Evolutionary conservation across 2,113 vertebrate species (phyloP), one percentile per base, ranked within the genome.

Genomic region (Lichenostomus cassidix): DNA sequence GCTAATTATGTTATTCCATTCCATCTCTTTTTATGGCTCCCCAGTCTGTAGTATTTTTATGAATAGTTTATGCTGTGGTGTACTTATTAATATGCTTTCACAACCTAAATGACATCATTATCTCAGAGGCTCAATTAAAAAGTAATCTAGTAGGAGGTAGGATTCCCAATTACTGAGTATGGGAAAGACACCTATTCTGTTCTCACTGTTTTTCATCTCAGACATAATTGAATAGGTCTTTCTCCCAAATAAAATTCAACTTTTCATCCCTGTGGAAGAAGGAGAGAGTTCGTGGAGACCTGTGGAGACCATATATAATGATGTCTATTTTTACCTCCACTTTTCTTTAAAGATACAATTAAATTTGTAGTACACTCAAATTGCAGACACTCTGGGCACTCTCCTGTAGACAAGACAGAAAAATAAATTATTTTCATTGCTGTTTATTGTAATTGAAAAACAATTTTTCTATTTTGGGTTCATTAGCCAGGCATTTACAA

Each of bases 41-140:
- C 75, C 17, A 59, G 47, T 56, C 82, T 89, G 85, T 31, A 94
- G 24, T 46, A 90, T 83, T 87, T 92, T 90, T 87, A 92, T 86
- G 62, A 93, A 53, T 79, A 95, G 65, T 47, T 93, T 82, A 82
- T 74, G 52, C 63, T 86, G 86, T 65, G 77, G 15, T 91, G 39
- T 71, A 75, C 58, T 90, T 94, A 90, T 74, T 83, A 92, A 88
- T 70, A 86, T 42, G 55, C 49, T 96, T 81, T 73, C 1, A 7
- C 67, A 49, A 84, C 89, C 82, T 65, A 80, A 92, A 75, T 76
- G 46, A 55, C 76, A 89, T 90, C 68, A 96, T 96, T 92, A 94
- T 94, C 88, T 94, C 20, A 0, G 92, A 96, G 78, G 64, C 91
- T 87, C 92, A 95, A 85, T 96, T 84, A 94, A 85, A 93, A 97